Evolutionary conservation across 2,888 invertebrate genomes (phyloP), one percentile per base, ranked within the genome.

Genomic region (Stegana nigrithorax): DNA sequence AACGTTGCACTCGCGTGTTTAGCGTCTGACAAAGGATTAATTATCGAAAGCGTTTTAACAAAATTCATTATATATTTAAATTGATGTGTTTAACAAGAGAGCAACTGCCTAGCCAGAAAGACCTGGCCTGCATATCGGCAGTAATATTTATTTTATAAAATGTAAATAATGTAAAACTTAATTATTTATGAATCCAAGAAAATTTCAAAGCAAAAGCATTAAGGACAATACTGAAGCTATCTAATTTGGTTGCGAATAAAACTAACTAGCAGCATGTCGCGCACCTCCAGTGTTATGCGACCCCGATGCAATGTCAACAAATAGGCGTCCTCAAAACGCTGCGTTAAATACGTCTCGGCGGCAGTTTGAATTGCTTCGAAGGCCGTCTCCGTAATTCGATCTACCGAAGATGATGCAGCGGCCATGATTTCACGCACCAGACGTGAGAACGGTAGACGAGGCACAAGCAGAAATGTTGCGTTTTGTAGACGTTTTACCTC

Each of bases 281-380:
- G 79, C 4, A 83, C 80, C 71, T 80, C 82, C 1, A 88, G 65
- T 0, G 89, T 89, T 0, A 87, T 81, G 2, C 88, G 81, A 17
- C 84, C 83, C 0, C 87, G 86, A 68, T 88, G 88, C 2, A 80
- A 56, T 0, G 87, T 80, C 10, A 87, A 79, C 53, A 86, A 62
- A 42, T 86, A 75, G 1, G 87, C 78, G 70, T 89, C 89, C 63
- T 87, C 83, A 39, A 89, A 87, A 14, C 87, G 82, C 67, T 87
- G 85, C 0, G 85, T 83, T 2, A 89, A 8, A 66, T 87, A 88
- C 66, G 87, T 81, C 75, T 89, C 89, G 0, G 84, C 60, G 1
- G 88, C 80, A 66, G 87, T 86, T 70, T 89, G 89, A 25, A 89
- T 62, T 0, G 88, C 88, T 65, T 82, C 73, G 12, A 89, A 57